Percentiles rank a stretch among this genome's conserved stretches.
Evolutionary conservation across 2,888 invertebrate genomes (phyloP).

Genomic region (Lagria hirta): DNA sequence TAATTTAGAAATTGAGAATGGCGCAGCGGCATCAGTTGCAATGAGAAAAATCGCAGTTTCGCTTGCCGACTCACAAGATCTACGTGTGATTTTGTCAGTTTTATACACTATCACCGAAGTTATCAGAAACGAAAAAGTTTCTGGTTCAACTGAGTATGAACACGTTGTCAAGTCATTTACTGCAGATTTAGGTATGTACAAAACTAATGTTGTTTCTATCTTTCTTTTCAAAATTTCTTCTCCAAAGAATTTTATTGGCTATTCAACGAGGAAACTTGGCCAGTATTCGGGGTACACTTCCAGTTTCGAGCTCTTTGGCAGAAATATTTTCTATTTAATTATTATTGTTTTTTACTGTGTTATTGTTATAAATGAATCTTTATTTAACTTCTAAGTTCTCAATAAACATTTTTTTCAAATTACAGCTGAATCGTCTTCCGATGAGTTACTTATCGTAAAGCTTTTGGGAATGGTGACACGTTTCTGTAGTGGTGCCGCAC

Average conservation of each 20-base stretch:
- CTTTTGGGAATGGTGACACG: slow-evolving; percentile 41
- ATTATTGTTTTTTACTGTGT: no score
- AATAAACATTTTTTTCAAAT: not conserved
- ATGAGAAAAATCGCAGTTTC: not conserved
- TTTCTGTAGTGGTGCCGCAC: slow-evolving; percentile 1
- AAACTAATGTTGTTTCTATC: no score
- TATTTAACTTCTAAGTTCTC: no score
- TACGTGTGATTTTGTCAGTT: slow-evolving; percentile 19
- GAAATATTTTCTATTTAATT: no score
- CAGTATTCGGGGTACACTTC: no score
- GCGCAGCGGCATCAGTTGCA: no score
- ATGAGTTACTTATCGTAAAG: not conserved
- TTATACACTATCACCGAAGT: slow-evolving; percentile 18
- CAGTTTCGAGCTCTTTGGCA: no score
- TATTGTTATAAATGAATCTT: no score
- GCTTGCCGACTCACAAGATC: not conserved
- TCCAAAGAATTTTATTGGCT: no score
- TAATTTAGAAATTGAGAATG: slow-evolving; percentile 7
- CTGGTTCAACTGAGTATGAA: slow-evolving; percentile 51
- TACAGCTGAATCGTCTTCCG: slow-evolving; percentile 7
- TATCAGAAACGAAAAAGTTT: slow-evolving; percentile 8
- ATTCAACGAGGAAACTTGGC: no score
- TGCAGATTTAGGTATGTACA: slow-evolving; percentile 55
- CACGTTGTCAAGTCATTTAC: slow-evolving; percentile 60
- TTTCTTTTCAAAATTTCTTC: no score